These are phyloP conservation scores for Agonum fuliginosum DNA, from an alignment of 2,888 invertebrate species.

Conservation along the genomic window DNA sequence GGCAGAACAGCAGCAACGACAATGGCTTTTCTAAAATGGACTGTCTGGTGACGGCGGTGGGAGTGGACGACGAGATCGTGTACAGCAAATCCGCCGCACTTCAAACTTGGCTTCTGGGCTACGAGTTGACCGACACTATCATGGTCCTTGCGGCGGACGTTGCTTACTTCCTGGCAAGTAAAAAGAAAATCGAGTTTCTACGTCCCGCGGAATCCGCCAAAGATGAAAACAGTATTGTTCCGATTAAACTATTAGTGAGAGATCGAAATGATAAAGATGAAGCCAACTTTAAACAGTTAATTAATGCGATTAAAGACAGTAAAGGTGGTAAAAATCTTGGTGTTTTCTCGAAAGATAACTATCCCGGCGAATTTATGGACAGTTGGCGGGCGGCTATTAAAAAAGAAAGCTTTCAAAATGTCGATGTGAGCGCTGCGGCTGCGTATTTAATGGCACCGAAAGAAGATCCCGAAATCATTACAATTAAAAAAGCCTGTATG, in stretches of 20 bases:
- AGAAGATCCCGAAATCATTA: constrained; percentile 93
- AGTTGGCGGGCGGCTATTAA: constrained; percentile 89
- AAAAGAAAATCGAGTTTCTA: constrained; percentile 98
- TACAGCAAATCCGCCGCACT: constrained; percentile 98
- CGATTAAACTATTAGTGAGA: constrained; percentile 89
- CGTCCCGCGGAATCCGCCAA: constrained; percentile 90
- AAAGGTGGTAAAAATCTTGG: constrained; percentile 93
- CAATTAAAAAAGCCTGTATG: constrained; percentile 93
- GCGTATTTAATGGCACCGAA: constrained; percentile 95
- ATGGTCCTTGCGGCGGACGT: constrained; percentile 91
- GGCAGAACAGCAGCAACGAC: constrained; percentile 85
- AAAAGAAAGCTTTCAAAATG: constrained; percentile 86
- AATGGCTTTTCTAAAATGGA: constrained; percentile 87
- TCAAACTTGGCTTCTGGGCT: constrained; percentile 98
- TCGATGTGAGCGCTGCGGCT: constrained; percentile 89
- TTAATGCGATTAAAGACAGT: constrained; percentile 87
- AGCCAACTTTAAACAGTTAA: constrained; percentile 87
- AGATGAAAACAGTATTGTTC: constrained; percentile 88
- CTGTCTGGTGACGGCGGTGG: constrained; percentile 93
- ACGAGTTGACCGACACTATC: constrained; percentile 96
- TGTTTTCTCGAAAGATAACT: constrained; percentile 94
- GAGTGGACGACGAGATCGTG: constrained; percentile 94
- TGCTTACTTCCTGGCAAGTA: constrained; percentile 94
- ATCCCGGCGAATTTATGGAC: constrained; percentile 94
- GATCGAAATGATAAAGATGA: constrained; percentile 96